These are phyloP conservation scores for Folsomia manolachei DNA, from an alignment of 2,888 invertebrate species.

Conservation along the genomic window DNA sequence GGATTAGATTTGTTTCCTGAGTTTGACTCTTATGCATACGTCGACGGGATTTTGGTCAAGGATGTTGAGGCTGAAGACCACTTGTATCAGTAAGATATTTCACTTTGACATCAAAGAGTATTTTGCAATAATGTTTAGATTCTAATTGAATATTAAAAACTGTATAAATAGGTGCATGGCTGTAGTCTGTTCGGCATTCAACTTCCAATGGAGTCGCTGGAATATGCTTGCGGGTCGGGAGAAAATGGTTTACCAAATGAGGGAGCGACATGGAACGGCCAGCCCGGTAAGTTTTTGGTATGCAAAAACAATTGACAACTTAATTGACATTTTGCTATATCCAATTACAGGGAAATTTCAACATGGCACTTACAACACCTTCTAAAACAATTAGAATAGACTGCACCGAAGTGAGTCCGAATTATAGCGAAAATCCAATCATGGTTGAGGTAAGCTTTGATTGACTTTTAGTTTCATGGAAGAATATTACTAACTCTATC, in stretches of 20 bases:
- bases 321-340: constrained; percentile 3
- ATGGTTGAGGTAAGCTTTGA: constrained; percentile 56
- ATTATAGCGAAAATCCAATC: constrained; percentile 62
- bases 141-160: too few species aligned
- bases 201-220: constrained; percentile 77
- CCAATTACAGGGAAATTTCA: constrained; percentile 55
- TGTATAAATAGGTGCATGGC: constrained; percentile 72
- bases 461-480: not conserved
- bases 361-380: constrained; percentile 65
- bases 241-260: constrained; percentile 66
- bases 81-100: constrained; percentile 54
- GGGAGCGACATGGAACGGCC: constrained; percentile 58
- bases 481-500: constrained; percentile 1
- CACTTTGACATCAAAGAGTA: constrained; percentile 1
- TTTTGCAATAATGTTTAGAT: too few species aligned
- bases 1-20: constrained; percentile 81
- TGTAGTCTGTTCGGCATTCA: constrained; percentile 66
- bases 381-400: constrained; percentile 66
- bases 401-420: constrained; percentile 72
- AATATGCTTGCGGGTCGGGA: constrained; percentile 62
- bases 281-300: constrained; percentile 47
- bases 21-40: constrained; percentile 62
- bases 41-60: constrained; percentile 60
- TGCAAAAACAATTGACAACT: not conserved
- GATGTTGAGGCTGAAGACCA: constrained; percentile 72